Base-by-base conservation (phyloP, 2,113 vertebrate genomes). In the Accipiter cooperii region DNA sequence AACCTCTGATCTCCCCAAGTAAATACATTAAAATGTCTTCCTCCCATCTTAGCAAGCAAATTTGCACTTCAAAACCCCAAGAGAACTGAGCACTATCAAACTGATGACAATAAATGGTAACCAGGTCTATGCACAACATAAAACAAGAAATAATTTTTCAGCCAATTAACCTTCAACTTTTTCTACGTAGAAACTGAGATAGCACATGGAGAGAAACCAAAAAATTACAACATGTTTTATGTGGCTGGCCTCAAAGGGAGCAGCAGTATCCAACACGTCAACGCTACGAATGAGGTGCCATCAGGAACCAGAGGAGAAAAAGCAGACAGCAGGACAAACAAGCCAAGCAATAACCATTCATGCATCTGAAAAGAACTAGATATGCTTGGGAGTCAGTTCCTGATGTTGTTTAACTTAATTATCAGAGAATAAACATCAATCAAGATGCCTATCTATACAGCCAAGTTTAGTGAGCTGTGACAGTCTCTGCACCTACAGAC, bases 61-160 rank as follows among this genome's bases (percentile, higher is more conserved):
- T 83, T 11, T 69, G 33, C 79, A 66, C 46, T 74, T 90, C 46
- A 46, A 57, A 93, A 33, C 18, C 60, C 34, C 44, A 8, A 8
- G 36, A 69, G 68, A 54, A 60, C 4, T 0, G 2, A 58, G 82
- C 1, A 1, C 68, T 20, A 24, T 31, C 46, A 52, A 42, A 52
- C 29, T 7, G 17, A 63, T 3, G 2, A 31, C 18, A 13, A 57
- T 13, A 40, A 90, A 80, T 1, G 20, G 28, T 3, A 64, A 25
- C 42, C 55, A 42, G 60, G 49, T 19, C 63, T 38, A 22, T 3
- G 69, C 36, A n/a, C 47, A n/a, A 57, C 49, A 34, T 17, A 46
- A 73, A 80, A 46, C 25, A 25, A 89, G n/a, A 71, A 75, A 40
- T 14, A 0, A 11, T 17, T 73, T 85, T 36, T 21, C 61, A 87